Evolutionary conservation across 2,113 vertebrate genomes (phyloP), one percentile per base, ranked within the genome.

Genomic region (Hassar affinis): DNA sequence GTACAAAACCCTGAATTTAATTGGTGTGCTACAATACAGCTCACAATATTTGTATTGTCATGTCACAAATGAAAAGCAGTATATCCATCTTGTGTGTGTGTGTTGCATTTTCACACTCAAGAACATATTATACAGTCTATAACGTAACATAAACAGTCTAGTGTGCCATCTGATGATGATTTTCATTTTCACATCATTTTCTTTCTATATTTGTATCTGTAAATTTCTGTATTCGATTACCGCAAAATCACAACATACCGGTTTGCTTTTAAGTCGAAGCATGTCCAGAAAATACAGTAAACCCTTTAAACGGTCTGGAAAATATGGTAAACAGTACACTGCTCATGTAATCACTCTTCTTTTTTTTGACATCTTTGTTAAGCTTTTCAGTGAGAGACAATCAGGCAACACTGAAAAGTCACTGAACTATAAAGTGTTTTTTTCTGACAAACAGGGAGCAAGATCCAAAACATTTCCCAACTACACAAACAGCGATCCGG

Each of bases 391-490:
- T 30, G 51, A 62, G 62, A 77, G 42, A 74, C 74, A 51, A 30
- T 57, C 59, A 61, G 78, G 42, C 57, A 64, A 49, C 17, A 52
- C 66, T 30, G 20, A 30, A 79, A 83, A 78, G 51, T 80, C 80
- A 66, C 84, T 17, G 76, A 82, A 75, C 42, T 61, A 56, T 79
- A 71, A 79, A 84, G 79, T 72, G 76, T 77, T 81, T 33, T 71
- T 71, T 85, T 74, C 79, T 71, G 56, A 83, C 83, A 78, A 64
- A 86, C 54, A 54, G 82, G 72, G 56, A 84, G 82, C 81, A 45
- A 81, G 79, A 84, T 81, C 77, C 85, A 86, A 85, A 76, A 81
- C 82, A 83, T 84, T 80, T 78, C 51, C 80, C 59, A 76, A 87
- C 79, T 85, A 51, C 59, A 84, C 52, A 72, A 78, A 78, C 0